Conservation (phyloP, 2,113 vertebrate genomes). For the Chroicocephalus ridibundus region DNA sequence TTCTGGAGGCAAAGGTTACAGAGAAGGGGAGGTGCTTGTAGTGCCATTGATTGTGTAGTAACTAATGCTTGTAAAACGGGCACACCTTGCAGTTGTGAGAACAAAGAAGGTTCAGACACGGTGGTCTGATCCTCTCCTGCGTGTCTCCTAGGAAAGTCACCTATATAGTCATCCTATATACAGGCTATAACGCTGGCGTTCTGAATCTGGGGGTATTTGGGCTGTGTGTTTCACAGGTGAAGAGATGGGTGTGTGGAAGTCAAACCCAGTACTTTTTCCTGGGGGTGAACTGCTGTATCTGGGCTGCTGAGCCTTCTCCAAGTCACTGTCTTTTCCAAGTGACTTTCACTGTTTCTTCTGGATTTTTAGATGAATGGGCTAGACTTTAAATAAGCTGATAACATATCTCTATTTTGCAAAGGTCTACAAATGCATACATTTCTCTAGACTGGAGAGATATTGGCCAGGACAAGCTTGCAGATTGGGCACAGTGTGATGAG, state of each 20-base stretch:
- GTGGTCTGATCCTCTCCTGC: background rate
- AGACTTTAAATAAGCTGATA: background rate
- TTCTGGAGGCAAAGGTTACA: background rate
- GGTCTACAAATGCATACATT: background rate
- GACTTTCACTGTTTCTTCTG: background rate
- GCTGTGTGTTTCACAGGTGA: background rate
- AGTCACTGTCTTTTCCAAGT: background rate
- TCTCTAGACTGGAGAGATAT: background rate
- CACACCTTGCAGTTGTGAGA: conserved; percentile 4
- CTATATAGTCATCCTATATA: background rate
- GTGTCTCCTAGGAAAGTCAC: background rate
- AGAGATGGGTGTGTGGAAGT: background rate
- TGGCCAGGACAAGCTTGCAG: background rate
- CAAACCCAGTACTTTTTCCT: background rate
- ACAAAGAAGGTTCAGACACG: background rate
- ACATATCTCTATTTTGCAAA: background rate
- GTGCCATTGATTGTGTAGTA: background rate
- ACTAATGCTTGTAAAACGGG: background rate
- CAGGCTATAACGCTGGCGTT: accelerated
- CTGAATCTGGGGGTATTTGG: background rate
- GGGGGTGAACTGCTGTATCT: background rate
- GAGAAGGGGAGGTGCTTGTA: background rate
- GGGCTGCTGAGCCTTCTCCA: background rate
- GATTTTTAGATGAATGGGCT: background rate
- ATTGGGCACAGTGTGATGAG: background rate